Conservation (phyloP, 2,797 vertebrate species). For the Salarias fasciatus region DNA sequence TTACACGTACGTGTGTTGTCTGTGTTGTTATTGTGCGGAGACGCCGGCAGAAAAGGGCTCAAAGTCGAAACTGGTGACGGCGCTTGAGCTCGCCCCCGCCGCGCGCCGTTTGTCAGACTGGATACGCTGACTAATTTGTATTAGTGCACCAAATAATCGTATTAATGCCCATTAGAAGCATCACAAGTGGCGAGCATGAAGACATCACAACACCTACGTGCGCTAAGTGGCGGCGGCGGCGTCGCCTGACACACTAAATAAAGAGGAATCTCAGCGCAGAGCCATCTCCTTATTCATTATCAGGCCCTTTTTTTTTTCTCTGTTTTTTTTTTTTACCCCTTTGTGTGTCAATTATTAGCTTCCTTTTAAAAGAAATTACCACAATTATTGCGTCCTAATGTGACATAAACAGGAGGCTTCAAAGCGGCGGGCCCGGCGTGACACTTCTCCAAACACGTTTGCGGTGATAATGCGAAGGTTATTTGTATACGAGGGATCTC, state of each 20-base stretch:
- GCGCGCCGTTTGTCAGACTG: constrained; percentile 46
- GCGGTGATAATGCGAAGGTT: too few species aligned
- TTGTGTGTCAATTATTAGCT: constrained; percentile 47
- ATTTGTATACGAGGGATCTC: constrained; percentile 15
- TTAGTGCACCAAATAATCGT: constrained; percentile 85
- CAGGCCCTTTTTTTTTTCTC: background rate
- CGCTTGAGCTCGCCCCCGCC: too few species aligned
- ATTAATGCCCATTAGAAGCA: constrained; percentile 85
- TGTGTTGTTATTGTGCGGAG: constrained; percentile 34
- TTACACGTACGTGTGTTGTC: constrained; percentile 18
- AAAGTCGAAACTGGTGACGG: constrained; percentile 67
- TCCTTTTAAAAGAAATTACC: constrained; percentile 22
- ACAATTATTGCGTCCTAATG: constrained; percentile 8
- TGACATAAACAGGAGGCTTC: constrained; percentile 20
- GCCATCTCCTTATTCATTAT: constrained; percentile 29
- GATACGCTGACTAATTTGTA: constrained; percentile 82
- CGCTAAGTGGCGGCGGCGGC: constrained; percentile 39
- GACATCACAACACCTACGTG: constrained; percentile 83
- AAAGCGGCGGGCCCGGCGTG: constrained; percentile 5
- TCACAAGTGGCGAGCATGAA: constrained; percentile 79
- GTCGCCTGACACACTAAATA: constrained; percentile 51
- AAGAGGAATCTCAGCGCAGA: constrained; percentile 41
- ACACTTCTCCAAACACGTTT: constrained; percentile 17
- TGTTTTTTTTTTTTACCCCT: constrained; percentile 30
- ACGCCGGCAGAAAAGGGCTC: constrained; percentile 60